A percentile compares a stretch with the other conserved stretches of the same genome.
These are phyloP conservation scores for Ceratosolen fusciceps DNA, from an alignment of 1,140 invertebrate genomes.

Conservation along the genomic window DNA sequence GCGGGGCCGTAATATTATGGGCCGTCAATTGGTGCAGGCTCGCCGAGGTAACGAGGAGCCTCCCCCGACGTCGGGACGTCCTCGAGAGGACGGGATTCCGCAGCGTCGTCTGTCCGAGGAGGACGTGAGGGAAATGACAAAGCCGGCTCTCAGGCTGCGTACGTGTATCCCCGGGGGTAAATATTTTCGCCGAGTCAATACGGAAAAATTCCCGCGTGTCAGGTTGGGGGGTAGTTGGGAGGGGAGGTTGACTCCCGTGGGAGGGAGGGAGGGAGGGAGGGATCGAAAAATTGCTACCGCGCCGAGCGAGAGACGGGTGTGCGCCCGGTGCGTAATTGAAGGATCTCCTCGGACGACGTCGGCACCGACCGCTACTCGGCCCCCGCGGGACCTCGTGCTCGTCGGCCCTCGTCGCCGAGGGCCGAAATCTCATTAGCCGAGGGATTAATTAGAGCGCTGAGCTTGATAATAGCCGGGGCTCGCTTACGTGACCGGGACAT, in stretches of 20 bases:
- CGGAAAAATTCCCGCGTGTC: slow-evolving; percentile 19
- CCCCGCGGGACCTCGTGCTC: slow-evolving; percentile 40
- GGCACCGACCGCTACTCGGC: no score
- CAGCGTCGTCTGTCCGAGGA: neutral
- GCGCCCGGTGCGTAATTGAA: neutral
- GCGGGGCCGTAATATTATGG: neutral
- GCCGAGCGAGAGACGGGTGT: slow-evolving; percentile 22
- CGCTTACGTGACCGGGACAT: slow-evolving; percentile 14
- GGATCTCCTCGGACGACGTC: neutral
- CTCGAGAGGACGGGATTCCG: neutral
- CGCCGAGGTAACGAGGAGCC: neutral
- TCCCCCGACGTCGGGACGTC: neutral
- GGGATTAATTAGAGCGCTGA: slow-evolving; percentile 30
- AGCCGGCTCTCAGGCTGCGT: neutral
- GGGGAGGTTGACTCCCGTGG: neutral
- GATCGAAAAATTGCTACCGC: slow-evolving; percentile 30
- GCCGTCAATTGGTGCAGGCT: neutral
- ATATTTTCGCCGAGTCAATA: slow-evolving; percentile 40
- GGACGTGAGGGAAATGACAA: slow-evolving; percentile 15
- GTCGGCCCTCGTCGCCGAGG: slow-evolving; percentile 15
- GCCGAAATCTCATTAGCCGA: slow-evolving; percentile 50
- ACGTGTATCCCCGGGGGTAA: slow-evolving; percentile 19
- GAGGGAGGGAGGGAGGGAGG: no score
- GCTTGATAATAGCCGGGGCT: neutral
- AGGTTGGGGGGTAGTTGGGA: no score